Evolutionary conservation across 2,888 invertebrate genomes (phyloP).

Genomic region (Cacoxenus indagator): DNA sequence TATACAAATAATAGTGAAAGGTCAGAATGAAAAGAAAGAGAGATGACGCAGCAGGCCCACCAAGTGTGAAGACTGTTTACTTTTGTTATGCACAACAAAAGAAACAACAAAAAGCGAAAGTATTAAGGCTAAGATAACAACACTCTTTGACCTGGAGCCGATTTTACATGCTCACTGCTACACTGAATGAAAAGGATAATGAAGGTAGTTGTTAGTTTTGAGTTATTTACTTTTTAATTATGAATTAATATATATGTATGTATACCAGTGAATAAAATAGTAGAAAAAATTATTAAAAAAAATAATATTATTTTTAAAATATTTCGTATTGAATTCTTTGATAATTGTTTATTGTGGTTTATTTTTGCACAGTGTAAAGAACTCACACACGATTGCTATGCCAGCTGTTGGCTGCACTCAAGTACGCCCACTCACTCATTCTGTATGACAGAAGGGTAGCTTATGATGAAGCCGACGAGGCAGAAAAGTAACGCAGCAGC

Average conservation of each 20-base stretch:
- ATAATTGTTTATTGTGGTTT: not conserved
- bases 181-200: constrained; percentile 23
- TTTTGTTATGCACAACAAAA: not conserved
- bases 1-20: constrained; percentile 17
- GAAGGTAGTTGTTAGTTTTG: constrained; percentile 19
- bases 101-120: constrained; percentile 2
- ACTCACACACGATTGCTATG: not conserved
- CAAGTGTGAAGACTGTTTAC: constrained; percentile 1
- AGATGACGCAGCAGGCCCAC: not conserved
- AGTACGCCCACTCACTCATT: not conserved
- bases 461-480: not conserved
- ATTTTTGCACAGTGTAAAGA: not conserved
- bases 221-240: not conserved
- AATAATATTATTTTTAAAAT: no score
- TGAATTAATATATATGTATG: no score
- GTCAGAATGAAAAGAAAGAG: constrained; percentile 23
- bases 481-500: not conserved
- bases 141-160: constrained; percentile 47
- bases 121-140: constrained; percentile 8
- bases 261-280: no score
- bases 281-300: no score
- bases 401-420: not conserved
- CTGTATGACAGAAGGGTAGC: not conserved
- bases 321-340: no score
- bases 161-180: not conserved